Base-by-base conservation (phyloP, 2,888 invertebrate species). In the Drosophila atripex region DNA sequence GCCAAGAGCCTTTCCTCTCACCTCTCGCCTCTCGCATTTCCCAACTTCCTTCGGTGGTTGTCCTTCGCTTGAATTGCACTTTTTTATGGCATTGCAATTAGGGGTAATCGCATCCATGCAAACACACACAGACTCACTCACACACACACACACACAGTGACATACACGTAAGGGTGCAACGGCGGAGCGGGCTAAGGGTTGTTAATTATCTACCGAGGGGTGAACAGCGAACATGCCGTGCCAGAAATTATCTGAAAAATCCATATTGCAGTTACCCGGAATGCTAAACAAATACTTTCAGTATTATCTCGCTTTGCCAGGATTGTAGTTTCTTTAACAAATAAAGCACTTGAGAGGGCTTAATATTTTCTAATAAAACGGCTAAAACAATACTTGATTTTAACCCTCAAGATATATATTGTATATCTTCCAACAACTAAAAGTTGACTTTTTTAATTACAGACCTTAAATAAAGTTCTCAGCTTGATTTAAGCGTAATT, bases 81-180 rank as follows among this genome's bases (percentile, higher is more conserved):
- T 86, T 88, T 88, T 89, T 88, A 89, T 87, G 84, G 75, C 73
- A 58, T 75, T 80, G 85, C 89, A 89, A 89, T 89, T 89, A 89
- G 88, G 88, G 88, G 89, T 89, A 84, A 88, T 73, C 82, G 58
- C 63, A 76, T 54, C 51, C 52, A 70, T 63, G 51, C 61, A 56
- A 49, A 56, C 46, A 47, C 60, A 61, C 57, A 57, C 73, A 50
- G 43, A 61, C 45, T 39, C 39, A 43, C 52, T 35, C 12, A 35
- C 30, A 39, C 46, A 57, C 41, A 35, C 38, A 47, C 50, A 41
- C 46, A 63, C 16, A 23, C 25, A 49, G 30, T 32, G 45, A 49
- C 75, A 71, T 60, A 45, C 18, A 43, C 28, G 56, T 57, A 71
- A 69, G 80, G 80, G 80, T 71, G 68, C 59, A 58, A 51, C 45